phyloP scores from a whole-genome alignment of 1,140 invertebrate species.

The Papilio polyxenes region DNA sequence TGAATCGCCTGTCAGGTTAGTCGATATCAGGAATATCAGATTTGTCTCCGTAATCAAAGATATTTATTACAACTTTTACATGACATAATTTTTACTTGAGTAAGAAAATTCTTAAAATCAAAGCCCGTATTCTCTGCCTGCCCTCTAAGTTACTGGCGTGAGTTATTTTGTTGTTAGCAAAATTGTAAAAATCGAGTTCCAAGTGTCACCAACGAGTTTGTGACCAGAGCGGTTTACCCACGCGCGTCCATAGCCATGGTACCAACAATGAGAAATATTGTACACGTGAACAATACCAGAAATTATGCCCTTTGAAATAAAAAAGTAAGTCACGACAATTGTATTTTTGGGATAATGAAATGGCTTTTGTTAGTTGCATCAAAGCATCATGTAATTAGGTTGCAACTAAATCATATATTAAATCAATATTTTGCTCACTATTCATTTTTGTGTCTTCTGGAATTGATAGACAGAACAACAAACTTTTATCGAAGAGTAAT shows the following conservation, averaged over 20 bases:
- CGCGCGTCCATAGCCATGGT: conserved; percentile 34
- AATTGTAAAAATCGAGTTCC: conserved; percentile 16
- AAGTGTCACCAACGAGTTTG: conserved; percentile 34
- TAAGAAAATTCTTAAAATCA: too few species aligned
- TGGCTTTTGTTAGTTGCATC: background rate
- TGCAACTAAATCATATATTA: too few species aligned
- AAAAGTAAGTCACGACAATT: background rate
- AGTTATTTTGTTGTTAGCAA: background rate
- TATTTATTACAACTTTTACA: too few species aligned
- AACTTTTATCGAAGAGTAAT: too few species aligned
- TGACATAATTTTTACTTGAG: too few species aligned
- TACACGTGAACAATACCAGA: conserved; percentile 42
- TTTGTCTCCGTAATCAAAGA: too few species aligned
- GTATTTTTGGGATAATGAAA: background rate
- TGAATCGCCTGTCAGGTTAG: too few species aligned
- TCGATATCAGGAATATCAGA: too few species aligned
- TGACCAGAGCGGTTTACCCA: conserved; percentile 51
- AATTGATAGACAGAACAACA: too few species aligned
- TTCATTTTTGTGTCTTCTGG: too few species aligned
- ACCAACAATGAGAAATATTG: conserved; percentile 39
- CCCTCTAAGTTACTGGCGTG: background rate
- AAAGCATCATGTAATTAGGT: background rate
- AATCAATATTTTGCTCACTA: too few species aligned
- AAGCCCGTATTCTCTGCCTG: too few species aligned
- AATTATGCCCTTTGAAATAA: background rate